Evolutionary conservation across 2,888 invertebrate genomes (phyloP).

Genomic region (Metalampra italica): DNA sequence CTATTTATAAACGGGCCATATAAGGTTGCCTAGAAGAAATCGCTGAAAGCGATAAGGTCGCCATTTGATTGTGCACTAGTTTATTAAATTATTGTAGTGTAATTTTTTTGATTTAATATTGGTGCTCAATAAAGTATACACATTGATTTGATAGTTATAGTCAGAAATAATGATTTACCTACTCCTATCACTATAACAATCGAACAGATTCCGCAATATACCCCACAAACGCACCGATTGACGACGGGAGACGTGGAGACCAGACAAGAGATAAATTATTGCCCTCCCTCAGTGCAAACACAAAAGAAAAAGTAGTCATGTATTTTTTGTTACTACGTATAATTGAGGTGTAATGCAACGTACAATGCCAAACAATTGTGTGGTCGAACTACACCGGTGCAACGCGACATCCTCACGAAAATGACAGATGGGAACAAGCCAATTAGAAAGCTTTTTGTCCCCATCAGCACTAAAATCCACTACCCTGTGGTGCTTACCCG

Average conservation of each 20-base stretch:
- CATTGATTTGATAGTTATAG: no score
- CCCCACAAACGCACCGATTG: constrained; percentile 38
- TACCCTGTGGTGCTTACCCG: no score
- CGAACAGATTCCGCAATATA: constrained; percentile 36
- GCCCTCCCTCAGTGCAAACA: constrained; percentile 47
- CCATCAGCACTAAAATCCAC: constrained; percentile 8
- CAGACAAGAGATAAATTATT: constrained; percentile 58
- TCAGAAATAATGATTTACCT: no score
- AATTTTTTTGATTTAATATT: no score
- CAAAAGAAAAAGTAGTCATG: constrained; percentile 45
- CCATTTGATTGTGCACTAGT: no score
- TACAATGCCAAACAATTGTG: constrained; percentile 49
- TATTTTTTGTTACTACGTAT: constrained; percentile 53
- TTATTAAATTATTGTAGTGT: no score
- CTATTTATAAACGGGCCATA: no score
- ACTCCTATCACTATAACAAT: constrained; percentile 15
- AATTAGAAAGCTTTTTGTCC: constrained; percentile 60
- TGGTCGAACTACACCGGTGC: constrained; percentile 43
- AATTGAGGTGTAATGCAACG: constrained; percentile 67
- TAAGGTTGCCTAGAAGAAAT: no score
- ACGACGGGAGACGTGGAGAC: constrained; percentile 55
- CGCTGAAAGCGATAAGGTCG: no score
- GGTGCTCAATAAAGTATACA: no score
- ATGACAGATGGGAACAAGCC: constrained; percentile 46
- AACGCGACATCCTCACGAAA: constrained; percentile 33